phyloP scores from a whole-genome alignment of 2,113 vertebrate genomes.

The Indicator indicator region DNA sequence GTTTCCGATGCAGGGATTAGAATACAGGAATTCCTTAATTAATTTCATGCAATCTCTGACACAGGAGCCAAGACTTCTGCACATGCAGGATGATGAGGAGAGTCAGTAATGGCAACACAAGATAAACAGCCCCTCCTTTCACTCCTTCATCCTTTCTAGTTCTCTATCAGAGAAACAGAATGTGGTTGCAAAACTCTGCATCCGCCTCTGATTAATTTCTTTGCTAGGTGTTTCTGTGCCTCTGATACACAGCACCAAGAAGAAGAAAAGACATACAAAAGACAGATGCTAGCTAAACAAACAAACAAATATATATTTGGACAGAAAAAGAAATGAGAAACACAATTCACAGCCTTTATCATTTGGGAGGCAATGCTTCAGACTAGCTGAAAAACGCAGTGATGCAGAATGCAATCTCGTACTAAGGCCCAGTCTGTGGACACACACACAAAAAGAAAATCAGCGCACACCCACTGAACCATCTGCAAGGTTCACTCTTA shows the following conservation, averaged over 20 bases:
- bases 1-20: background rate
- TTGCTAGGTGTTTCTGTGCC: background rate
- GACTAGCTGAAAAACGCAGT: background rate
- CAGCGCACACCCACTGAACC: background rate
- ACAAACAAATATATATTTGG: background rate
- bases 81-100: background rate
- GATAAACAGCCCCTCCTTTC: background rate
- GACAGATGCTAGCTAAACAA: background rate
- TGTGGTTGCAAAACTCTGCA: background rate
- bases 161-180: background rate
- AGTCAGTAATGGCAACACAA: background rate
- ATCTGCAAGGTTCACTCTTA: background rate
- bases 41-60: background rate
- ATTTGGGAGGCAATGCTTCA: background rate
- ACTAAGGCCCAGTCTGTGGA: background rate
- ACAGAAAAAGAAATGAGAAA: background rate
- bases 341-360: background rate
- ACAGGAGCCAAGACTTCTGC: background rate
- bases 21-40: slow-evolving; percentile 38
- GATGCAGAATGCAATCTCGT: background rate
- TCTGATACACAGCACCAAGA: fast-evolving
- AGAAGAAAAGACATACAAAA: fast-evolving
- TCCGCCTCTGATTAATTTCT: background rate
- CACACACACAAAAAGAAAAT: background rate
- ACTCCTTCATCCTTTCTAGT: background rate